phyloP scores from a whole-genome alignment of 2,888 invertebrate genomes.

The Agrochola lychnidis region DNA sequence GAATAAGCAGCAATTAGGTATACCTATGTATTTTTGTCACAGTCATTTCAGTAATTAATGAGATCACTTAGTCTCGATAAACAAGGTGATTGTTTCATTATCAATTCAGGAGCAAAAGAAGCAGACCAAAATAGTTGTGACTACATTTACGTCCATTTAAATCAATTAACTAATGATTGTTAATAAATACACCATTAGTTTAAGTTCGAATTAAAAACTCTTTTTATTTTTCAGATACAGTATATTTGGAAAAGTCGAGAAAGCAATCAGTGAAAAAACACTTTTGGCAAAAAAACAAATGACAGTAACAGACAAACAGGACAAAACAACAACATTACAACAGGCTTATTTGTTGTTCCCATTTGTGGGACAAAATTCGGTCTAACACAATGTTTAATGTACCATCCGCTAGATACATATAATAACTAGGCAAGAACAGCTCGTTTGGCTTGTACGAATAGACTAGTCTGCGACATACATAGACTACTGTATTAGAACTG shows the following conservation, averaged over 20 bases:
- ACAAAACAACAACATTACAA: slow-evolving; percentile 8
- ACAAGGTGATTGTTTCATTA: slow-evolving; percentile 1
- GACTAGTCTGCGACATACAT: slow-evolving; percentile 3
- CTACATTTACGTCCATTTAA: background rate
- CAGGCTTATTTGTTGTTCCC: slow-evolving; percentile 11
- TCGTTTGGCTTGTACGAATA: slow-evolving; percentile 38
- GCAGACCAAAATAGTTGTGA: too few relatives aligned
- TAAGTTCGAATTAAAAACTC: background rate
- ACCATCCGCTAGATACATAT: background rate
- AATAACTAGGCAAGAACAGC: slow-evolving; percentile 28
- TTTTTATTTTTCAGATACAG: background rate
- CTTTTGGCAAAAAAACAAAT: slow-evolving; percentile 29
- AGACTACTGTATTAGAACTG: slow-evolving; percentile 35
- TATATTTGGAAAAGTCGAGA: background rate
- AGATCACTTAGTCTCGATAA: slow-evolving; percentile 19
- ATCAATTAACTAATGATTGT: background rate
- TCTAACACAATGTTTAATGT: slow-evolving; percentile 36
- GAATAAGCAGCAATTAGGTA: background rate
- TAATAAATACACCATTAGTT: background rate
- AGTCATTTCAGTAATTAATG: slow-evolving; percentile 10
- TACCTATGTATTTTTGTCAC: slow-evolving; percentile 21
- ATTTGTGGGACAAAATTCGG: slow-evolving; percentile 20
- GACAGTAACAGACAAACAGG: slow-evolving; percentile 9
- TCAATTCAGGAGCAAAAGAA: slow-evolving; percentile 4
- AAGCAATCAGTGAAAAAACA: slow-evolving; percentile 6